Percentiles rank a stretch among this genome's conserved stretches.
Evolutionary conservation across 2,113 vertebrate genomes (phyloP).

Genomic region (Tor tambroides): DNA sequence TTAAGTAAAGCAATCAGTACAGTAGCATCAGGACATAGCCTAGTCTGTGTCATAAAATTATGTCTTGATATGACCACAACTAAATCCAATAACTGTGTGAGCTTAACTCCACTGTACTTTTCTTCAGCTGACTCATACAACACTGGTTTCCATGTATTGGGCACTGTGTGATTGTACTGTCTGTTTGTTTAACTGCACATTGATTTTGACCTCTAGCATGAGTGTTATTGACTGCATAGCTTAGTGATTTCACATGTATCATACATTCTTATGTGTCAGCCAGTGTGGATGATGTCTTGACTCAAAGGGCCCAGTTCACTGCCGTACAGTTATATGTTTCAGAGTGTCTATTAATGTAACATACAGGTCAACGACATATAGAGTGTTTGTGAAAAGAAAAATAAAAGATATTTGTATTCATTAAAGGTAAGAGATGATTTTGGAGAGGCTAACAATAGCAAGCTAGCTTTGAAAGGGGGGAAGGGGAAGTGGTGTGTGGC

Average conservation of each 20-base stretch:
- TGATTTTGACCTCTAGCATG: background rate
- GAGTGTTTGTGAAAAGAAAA: too few relatives aligned
- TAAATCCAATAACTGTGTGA: background rate
- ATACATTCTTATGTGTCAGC: background rate
- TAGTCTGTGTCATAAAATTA: background rate
- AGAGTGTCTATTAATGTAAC: too few relatives aligned
- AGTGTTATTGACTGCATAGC: conserved; percentile 15
- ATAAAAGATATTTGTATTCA: too few relatives aligned
- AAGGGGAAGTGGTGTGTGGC: too few relatives aligned
- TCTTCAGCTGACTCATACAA: background rate
- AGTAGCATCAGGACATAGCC: background rate
- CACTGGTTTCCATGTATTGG: background rate
- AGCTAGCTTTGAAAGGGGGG: too few relatives aligned
- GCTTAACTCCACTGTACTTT: background rate
- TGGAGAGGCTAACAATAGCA: too few relatives aligned
- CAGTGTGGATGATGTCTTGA: background rate
- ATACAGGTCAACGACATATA: too few relatives aligned
- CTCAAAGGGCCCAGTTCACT: background rate
- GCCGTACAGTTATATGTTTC: too few relatives aligned
- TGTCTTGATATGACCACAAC: background rate
- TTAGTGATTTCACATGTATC: background rate
- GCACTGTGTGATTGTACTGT: background rate
- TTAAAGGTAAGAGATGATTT: too few relatives aligned
- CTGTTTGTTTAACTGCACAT: background rate
- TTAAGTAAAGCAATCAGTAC: background rate